Base-by-base conservation (phyloP, 2,113 vertebrate species). In the Struthio camelus region DNA sequence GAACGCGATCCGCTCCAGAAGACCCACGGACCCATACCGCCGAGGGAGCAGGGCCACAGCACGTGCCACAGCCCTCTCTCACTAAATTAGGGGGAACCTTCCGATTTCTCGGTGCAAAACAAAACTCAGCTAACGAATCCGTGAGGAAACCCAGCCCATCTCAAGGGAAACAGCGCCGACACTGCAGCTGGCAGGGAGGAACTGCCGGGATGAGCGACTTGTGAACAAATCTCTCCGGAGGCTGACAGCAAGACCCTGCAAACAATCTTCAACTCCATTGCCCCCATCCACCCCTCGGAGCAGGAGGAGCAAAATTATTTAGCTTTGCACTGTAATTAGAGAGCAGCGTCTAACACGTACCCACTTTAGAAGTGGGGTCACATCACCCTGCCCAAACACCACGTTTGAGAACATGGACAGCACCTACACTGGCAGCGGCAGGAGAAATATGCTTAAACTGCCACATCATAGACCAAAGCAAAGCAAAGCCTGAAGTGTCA, bases 91-190 rank as follows among this genome's bases (percentile, higher is more conserved):
- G 11, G 23, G 59, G 23, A 58, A 30, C 5, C 7, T 90, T 34
- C 48, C 0, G 0, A 34, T 24, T 61, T 64, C 66, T 72, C 40
- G 20, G 27, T 1, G 25, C 54, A 7, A 14, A 81, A 66, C 2
- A 0, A 54, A 69, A 65, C 53, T 27, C 28, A 7, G n/a, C 54
- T 15, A 75, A 59, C 0, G 0, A 71, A 62, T 38, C 0, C 0
- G 5, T 14, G 50, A 78, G 30, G 38, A 22, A 92, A 70, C 27
- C 58, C 25, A 84, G 32, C 32, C 54, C 28, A 56, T 13, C 53
- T 48, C 59, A 27, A 0, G 0, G 79, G 34, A 72, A 82, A 79
- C 40, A 11, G 46, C 18, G 46, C 46, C 18, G 8, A 19, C 59
- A 10, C 64, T 17, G 25, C 32, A 32, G 54, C 48, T n/a, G 56